Conservation (phyloP, 2,888 invertebrate species). For the Teleogryllus oceanicus region DNA sequence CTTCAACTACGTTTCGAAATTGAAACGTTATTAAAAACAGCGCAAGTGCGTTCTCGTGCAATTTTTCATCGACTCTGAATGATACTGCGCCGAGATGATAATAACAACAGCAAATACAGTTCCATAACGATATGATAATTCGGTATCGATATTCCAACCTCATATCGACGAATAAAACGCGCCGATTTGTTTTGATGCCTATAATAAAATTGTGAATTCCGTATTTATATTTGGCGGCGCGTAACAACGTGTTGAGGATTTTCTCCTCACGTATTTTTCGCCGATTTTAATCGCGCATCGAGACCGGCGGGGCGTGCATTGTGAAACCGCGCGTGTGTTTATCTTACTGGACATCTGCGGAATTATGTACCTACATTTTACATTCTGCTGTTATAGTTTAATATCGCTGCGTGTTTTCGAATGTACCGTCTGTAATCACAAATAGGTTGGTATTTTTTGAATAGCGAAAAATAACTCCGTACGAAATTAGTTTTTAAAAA, state of each 20-base stretch:
- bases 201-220: conserved; percentile 1
- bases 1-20: no score
- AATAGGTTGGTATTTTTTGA: conserved; percentile 1
- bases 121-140: not conserved
- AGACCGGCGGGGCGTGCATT: conserved; percentile 5
- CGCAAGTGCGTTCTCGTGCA: no score
- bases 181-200: not conserved
- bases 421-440: conserved; percentile 7
- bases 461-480: not conserved
- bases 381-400: conserved; percentile 18
- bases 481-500: not conserved
- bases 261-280: conserved; percentile 10
- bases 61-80: no score
- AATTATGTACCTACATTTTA: conserved; percentile 18
- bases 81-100: no score
- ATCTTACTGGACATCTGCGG: conserved; percentile 6
- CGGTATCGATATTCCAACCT: not conserved
- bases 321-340: conserved; percentile 4
- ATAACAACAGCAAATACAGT: not conserved
- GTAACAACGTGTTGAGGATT: not conserved
- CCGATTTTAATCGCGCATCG: not conserved
- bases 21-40: no score
- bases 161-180: not conserved
- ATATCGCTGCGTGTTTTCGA: conserved; percentile 18
- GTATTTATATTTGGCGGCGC: conserved; percentile 6